These are phyloP conservation scores for Zootoca vivipara DNA, from an alignment of 2,113 vertebrate species.

Conservation along the genomic window DNA sequence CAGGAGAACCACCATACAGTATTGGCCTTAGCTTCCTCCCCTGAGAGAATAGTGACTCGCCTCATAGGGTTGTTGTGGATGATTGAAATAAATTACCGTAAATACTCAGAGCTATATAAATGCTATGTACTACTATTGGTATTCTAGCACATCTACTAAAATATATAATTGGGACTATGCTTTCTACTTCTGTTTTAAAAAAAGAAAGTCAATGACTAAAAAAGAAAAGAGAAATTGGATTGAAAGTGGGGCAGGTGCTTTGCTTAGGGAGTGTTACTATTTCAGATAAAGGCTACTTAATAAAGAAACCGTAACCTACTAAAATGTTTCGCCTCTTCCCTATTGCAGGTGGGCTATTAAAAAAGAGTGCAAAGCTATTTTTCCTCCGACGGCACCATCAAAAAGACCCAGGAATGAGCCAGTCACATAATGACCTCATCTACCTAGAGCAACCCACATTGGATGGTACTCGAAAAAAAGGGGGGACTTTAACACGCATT, in stretches of 20 bases:
- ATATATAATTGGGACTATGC: neutral
- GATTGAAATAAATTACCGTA: neutral
- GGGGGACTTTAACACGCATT: slow-evolving; percentile 83
- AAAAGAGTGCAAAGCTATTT: slow-evolving; percentile 91
- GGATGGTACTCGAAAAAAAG: slow-evolving; percentile 81
- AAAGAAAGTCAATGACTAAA: neutral
- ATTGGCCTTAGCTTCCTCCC: no score
- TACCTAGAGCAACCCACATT: slow-evolving; percentile 85
- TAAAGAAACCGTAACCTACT: neutral
- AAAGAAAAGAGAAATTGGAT: neutral
- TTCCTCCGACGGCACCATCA: slow-evolving; percentile 91
- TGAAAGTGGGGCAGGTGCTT: neutral
- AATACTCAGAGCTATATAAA: neutral
- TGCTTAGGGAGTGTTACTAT: neutral
- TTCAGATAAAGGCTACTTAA: neutral
- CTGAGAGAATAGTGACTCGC: neutral
- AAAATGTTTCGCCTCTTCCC: neutral
- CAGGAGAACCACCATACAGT: neutral
- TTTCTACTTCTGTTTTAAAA: neutral
- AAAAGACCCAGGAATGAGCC: slow-evolving; percentile 96
- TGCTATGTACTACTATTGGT: neutral
- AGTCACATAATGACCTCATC: slow-evolving; percentile 94
- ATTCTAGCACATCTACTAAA: neutral
- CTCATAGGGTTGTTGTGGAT: neutral
- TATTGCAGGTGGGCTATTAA: slow-evolving; percentile 86